These are phyloP conservation scores for Camponotus pennsylvanicus DNA, from an alignment of 1,140 invertebrate species.

Conservation along the genomic window DNA sequence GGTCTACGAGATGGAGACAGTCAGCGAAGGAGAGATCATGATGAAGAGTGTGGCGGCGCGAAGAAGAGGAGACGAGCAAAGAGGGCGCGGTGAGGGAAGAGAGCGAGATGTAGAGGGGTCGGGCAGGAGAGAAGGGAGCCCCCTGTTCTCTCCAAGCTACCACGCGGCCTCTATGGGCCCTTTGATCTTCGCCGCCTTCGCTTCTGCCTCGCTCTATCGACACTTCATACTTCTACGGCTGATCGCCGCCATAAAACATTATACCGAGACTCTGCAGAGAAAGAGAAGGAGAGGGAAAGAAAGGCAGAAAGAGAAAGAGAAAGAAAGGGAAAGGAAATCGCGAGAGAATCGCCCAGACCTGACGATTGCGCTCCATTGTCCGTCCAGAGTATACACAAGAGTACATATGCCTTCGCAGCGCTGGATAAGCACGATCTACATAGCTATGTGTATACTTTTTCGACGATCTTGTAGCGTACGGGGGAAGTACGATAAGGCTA, in stretches of 20 bases:
- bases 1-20: conserved; percentile 49
- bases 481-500: conserved; percentile 38
- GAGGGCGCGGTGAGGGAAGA: conserved; percentile 47
- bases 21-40: conserved; percentile 63
- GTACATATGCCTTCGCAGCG: background rate
- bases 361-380: conserved; percentile 67
- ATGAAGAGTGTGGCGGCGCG: conserved; percentile 26
- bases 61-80: background rate
- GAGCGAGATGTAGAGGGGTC: conserved; percentile 8
- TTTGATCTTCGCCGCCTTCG: conserved; percentile 86
- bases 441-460: conserved; percentile 15
- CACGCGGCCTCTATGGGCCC: conserved; percentile 80
- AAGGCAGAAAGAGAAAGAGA: background rate
- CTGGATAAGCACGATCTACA: conserved; percentile 7
- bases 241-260: conserved; percentile 86
- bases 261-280: conserved; percentile 78
- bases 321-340: conserved; percentile 24
- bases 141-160: conserved; percentile 76
- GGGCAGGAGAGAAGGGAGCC: conserved; percentile 18
- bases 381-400: conserved; percentile 32
- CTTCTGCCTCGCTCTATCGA: conserved; percentile 86
- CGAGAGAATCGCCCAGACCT: conserved; percentile 60
- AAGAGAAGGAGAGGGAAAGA: conserved; percentile 4
- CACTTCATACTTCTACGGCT: conserved; percentile 86
- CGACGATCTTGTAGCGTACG: conserved; percentile 26